Percentiles rank a stretch among this genome's conserved stretches.
Evolutionary conservation across 2,113 vertebrate species (phyloP).

Genomic region (Xenopus borealis): DNA sequence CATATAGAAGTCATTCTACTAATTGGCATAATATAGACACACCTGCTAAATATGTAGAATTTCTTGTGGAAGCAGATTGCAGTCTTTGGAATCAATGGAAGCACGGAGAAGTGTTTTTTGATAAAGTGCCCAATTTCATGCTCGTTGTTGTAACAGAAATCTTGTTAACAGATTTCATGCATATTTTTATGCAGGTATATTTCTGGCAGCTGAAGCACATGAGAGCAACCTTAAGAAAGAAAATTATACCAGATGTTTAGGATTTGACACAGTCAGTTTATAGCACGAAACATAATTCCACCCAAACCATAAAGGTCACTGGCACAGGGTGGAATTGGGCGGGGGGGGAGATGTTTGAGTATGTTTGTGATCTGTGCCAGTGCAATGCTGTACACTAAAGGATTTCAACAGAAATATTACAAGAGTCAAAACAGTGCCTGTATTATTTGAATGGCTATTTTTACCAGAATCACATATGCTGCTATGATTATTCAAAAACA

Average conservation of each 20-base stretch:
- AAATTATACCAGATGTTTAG: slow-evolving; percentile 5
- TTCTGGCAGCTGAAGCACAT: slow-evolving; percentile 8
- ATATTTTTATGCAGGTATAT: slow-evolving; percentile 12
- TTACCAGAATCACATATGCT: too few species aligned
- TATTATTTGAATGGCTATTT: too few species aligned
- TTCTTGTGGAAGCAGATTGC: slow-evolving; percentile 1
- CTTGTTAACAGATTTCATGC: slow-evolving; percentile 32
- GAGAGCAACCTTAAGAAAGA: background rate
- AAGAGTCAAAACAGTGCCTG: too few species aligned
- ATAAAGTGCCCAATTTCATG: slow-evolving; percentile 21
- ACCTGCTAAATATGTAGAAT: background rate
- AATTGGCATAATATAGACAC: slow-evolving; percentile 12
- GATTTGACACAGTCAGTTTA: background rate
- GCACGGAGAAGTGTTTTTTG: slow-evolving; percentile 6
- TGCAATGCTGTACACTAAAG: too few species aligned
- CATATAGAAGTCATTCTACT: background rate
- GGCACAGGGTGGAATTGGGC: background rate
- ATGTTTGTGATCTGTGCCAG: too few species aligned
- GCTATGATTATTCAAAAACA: too few species aligned
- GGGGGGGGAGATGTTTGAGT: too few species aligned
- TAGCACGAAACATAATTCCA: background rate
- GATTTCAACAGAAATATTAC: too few species aligned
- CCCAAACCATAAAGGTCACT: background rate
- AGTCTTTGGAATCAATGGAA: slow-evolving; percentile 16
- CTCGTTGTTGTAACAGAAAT: slow-evolving; percentile 1